Conservation (phyloP, 2,113 vertebrate genomes). For the Dasypus novemcinctus region DNA sequence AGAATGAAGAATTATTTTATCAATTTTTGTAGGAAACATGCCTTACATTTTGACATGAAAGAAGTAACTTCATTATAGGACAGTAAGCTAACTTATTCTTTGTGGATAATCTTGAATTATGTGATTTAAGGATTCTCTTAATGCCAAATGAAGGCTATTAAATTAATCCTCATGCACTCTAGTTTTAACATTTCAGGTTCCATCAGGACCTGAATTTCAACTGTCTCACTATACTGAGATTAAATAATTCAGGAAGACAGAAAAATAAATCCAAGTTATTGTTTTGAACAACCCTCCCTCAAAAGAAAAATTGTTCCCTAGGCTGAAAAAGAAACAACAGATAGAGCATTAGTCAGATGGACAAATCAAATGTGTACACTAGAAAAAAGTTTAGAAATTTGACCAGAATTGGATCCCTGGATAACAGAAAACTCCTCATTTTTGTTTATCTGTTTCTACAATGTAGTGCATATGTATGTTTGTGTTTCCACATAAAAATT, state of each 20-base stretch:
- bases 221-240: neutral
- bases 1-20: constrained; percentile 32
- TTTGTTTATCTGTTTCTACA: neutral
- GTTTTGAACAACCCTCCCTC: neutral
- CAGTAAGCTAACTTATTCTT: neutral
- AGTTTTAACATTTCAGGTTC: neutral
- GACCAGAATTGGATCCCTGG: too few relatives aligned
- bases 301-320: neutral
- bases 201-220: constrained; percentile 14
- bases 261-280: neutral
- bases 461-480: neutral
- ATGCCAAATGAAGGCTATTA: neutral
- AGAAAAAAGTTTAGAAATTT: too few relatives aligned
- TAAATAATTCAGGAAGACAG: constrained; percentile 1
- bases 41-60: constrained; percentile 23
- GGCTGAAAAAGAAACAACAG: neutral
- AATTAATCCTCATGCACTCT: neutral
- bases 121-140: constrained; percentile 14
- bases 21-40: constrained; percentile 35
- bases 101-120: neutral
- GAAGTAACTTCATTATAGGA: neutral
- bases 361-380: too few relatives aligned
- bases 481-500: neutral
- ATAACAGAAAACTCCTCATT: neutral
- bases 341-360: neutral